Conservation (phyloP, 1,140 invertebrate species). For the Ceratoteleas bidentatus region DNA sequence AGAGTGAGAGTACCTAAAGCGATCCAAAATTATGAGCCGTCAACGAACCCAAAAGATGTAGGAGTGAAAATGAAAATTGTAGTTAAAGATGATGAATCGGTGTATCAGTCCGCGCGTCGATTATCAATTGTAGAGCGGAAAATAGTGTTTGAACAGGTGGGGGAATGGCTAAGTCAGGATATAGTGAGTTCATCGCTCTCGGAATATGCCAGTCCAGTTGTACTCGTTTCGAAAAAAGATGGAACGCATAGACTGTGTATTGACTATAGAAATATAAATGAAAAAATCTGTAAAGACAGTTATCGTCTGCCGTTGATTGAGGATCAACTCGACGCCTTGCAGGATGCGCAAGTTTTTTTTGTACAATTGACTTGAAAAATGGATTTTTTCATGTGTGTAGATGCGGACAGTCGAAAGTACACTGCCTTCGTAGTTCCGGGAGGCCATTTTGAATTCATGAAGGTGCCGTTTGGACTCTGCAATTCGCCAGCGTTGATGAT, state of each 20-base stretch:
- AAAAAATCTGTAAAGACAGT: background rate
- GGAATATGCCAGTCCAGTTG: conserved; percentile 3
- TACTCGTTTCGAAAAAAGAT: background rate
- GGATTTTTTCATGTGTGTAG: background rate
- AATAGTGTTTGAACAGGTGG: too few relatives aligned
- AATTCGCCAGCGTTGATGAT: background rate
- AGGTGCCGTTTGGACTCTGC: background rate
- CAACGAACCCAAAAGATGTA: too few relatives aligned
- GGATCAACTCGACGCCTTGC: background rate
- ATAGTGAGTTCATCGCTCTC: background rate
- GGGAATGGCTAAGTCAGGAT: too few relatives aligned
- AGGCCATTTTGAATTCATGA: background rate
- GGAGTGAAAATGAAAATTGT: too few relatives aligned
- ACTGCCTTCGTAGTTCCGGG: background rate
- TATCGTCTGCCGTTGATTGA: background rate
- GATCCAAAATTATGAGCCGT: too few relatives aligned
- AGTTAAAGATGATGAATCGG: too few relatives aligned
- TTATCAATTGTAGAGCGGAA: too few relatives aligned
- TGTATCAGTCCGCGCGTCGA: too few relatives aligned
- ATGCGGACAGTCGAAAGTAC: background rate
- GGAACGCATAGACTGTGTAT: background rate
- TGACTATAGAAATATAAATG: background rate
- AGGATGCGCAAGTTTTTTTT: background rate
- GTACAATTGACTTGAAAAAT: background rate
- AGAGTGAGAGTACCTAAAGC: too few relatives aligned